A percentile compares a stretch with the other conserved stretches of the same genome.
Evolutionary conservation across 2,888 invertebrate species (phyloP).

Genomic region (Caenorhabditis wallacei): DNA sequence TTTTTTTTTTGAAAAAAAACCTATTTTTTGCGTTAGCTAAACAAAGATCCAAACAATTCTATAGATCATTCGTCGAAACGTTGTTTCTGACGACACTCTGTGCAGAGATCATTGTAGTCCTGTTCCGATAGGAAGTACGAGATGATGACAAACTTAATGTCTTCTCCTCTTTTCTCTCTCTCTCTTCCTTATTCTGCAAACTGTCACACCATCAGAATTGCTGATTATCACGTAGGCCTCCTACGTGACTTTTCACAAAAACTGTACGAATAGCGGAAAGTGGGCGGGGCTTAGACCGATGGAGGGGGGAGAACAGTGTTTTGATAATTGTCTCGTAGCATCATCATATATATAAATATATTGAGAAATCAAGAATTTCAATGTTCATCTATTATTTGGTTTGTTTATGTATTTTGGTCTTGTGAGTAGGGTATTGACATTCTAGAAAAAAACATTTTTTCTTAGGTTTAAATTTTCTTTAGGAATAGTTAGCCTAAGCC

Average conservation of each 20-base stretch:
- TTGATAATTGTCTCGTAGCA: slow-evolving; percentile 32
- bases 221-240: slow-evolving; percentile 56
- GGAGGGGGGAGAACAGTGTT: slow-evolving; percentile 45
- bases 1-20: too few species aligned
- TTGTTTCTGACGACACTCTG: not conserved
- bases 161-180: not conserved
- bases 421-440: too few species aligned
- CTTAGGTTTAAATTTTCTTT: too few species aligned
- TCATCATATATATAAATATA: not conserved
- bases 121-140: slow-evolving; percentile 6
- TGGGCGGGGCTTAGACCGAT: slow-evolving; percentile 32
- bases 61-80: not conserved
- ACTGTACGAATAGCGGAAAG: slow-evolving; percentile 38
- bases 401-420: not conserved
- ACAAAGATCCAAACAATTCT: too few species aligned
- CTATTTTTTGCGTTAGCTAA: too few species aligned
- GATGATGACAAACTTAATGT: slow-evolving; percentile 37
- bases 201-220: slow-evolving; percentile 58
- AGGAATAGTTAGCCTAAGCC: too few species aligned
- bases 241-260: slow-evolving; percentile 61
- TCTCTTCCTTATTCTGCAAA: slow-evolving; percentile 25
- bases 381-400: not conserved
- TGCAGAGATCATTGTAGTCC: slow-evolving; percentile 42
- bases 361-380: slow-evolving; percentile 21
- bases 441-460: too few species aligned